Evolutionary conservation across 2,113 vertebrate species (phyloP).

Genomic region (Ictidomys tridecemlineatus): DNA sequence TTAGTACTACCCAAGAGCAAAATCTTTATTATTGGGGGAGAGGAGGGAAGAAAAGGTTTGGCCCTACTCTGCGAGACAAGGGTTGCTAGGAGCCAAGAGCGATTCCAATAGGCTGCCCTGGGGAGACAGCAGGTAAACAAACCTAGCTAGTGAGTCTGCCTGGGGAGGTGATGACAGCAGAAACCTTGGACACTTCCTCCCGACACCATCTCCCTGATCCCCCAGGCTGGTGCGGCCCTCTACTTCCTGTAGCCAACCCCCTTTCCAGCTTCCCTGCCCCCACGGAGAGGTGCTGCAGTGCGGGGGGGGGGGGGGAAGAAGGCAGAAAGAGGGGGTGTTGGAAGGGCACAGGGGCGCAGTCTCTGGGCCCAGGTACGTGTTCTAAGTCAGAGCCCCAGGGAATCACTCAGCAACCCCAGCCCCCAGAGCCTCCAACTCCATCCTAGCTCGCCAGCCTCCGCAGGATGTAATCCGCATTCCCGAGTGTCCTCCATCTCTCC

Average conservation of each 20-base stretch:
- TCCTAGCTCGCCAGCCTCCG: constrained; percentile 22
- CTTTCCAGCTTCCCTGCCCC: not conserved
- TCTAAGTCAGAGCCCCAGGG: not conserved
- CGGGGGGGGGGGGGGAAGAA: not conserved
- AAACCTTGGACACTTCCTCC: constrained; percentile 55
- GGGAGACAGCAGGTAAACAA: constrained; percentile 70
- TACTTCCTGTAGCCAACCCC: constrained; percentile 64
- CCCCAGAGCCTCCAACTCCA: constrained; percentile 46
- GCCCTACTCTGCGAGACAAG: not conserved
- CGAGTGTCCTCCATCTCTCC: constrained; percentile 53
- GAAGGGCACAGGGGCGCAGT: constrained; percentile 52
- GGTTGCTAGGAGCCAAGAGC: constrained; percentile 69
- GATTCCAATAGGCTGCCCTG: constrained; percentile 52
- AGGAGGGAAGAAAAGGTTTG: not conserved
- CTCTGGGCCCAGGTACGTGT: not conserved
- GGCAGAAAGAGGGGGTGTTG: not conserved
- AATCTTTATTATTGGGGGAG: not conserved
- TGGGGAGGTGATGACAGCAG: constrained; percentile 26
- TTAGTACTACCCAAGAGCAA: not conserved
- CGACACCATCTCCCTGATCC: not conserved
- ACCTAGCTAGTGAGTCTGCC: not conserved
- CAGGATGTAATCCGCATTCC: constrained; percentile 63
- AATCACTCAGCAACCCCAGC: constrained; percentile 40
- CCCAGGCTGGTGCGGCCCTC: not conserved
- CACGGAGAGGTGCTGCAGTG: constrained; percentile 72